These are phyloP conservation scores for Pseudorasbora parva DNA, from an alignment of 2,113 vertebrate species.

Conservation along the genomic window DNA sequence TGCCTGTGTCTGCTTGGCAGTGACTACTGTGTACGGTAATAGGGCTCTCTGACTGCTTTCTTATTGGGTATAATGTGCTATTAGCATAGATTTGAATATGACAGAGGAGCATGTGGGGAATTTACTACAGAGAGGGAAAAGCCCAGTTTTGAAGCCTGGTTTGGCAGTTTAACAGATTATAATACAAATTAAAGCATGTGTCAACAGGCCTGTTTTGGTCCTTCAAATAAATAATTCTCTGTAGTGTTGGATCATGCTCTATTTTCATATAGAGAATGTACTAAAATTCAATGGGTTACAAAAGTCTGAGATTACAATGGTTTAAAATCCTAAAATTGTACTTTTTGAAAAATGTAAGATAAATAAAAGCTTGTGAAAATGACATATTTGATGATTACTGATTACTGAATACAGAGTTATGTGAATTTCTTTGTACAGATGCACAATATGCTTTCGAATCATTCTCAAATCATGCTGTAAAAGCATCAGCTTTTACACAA, in stretches of 20 bases:
- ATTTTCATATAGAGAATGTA: background rate
- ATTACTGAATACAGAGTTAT: no score
- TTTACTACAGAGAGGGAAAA: constrained; percentile 42
- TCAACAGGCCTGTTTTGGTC: constrained; percentile 7
- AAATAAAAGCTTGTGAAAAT: no score
- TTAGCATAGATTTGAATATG: constrained; percentile 56
- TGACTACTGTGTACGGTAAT: constrained; percentile 29
- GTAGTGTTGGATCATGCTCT: constrained; percentile 14
- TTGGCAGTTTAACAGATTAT: constrained; percentile 29
- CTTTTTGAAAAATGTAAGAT: no score
- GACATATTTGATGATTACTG: no score
- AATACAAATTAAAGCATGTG: background rate
- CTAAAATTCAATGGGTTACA: background rate
- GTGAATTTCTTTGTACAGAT: no score
- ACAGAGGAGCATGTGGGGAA: constrained; percentile 54
- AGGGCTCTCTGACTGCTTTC: constrained; percentile 49
- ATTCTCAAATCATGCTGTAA: background rate
- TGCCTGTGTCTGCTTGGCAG: constrained; percentile 35
- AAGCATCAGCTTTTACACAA: background rate
- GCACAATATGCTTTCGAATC: no score
- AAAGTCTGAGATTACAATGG: constrained; percentile 2
- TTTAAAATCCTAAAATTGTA: background rate
- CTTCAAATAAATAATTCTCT: background rate
- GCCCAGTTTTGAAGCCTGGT: constrained; percentile 21
- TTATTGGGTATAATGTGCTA: constrained; percentile 66